Percentiles rank a stretch among this genome's conserved stretches.
phyloP scores from a whole-genome alignment of 2,113 vertebrate species.

The Pomatorhinus ruficollis region DNA sequence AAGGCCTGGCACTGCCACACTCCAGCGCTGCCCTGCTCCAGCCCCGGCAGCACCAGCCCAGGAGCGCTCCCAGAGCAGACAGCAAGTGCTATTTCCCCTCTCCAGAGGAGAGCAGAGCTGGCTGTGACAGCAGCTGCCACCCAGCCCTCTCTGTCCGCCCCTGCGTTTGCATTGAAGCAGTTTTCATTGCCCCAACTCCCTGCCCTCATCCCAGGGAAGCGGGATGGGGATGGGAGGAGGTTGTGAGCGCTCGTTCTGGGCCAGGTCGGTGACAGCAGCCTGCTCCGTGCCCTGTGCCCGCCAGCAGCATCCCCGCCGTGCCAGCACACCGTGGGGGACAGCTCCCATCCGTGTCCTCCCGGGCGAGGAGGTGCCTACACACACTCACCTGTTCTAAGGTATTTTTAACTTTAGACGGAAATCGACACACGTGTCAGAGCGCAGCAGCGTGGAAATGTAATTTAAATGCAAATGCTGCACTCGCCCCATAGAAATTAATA shows the following conservation, averaged over 20 bases:
- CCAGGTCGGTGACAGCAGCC: fast-evolving
- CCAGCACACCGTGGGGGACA: background rate
- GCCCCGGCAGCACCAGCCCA: background rate
- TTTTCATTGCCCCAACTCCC: too few relatives aligned
- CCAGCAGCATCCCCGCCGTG: too few relatives aligned
- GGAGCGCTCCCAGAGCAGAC: background rate
- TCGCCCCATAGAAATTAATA: background rate
- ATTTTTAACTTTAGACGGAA: background rate
- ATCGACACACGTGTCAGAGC: fast-evolving
- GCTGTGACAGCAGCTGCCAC: background rate
- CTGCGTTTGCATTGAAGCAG: fast-evolving
- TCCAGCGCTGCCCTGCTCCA: background rate
- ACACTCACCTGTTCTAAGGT: fast-evolving
- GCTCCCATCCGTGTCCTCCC: background rate
- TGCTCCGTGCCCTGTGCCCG: too few relatives aligned
- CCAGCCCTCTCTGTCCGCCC: background rate
- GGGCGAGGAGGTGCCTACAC: fast-evolving
- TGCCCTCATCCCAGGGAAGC: fast-evolving
- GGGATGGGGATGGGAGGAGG: fast-evolving
- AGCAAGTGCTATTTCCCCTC: fast-evolving
- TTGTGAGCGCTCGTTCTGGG: fast-evolving
- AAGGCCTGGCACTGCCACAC: background rate
- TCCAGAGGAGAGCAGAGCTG: fast-evolving
- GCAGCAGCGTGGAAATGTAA: background rate
- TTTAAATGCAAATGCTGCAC: background rate